phyloP scores from a whole-genome alignment of 1,140 invertebrate genomes.

The Platyscapa corneri region DNA sequence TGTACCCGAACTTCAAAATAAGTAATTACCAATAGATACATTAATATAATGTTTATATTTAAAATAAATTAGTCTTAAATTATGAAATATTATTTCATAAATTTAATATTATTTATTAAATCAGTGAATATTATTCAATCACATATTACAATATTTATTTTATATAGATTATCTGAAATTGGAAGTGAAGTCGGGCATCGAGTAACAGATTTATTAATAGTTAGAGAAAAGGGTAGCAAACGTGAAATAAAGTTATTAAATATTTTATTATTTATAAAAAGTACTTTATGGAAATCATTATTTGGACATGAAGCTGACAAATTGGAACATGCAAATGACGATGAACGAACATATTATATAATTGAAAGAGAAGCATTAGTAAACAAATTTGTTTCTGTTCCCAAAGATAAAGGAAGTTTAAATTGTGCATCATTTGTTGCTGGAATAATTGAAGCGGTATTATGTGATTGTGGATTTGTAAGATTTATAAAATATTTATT shows the following conservation, averaged over 20 bases:
- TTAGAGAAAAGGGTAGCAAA: constrained; percentile 94
- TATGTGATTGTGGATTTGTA: constrained; percentile 97
- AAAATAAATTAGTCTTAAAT: not conserved
- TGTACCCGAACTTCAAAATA: constrained; percentile 94
- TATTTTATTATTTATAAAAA: constrained; percentile 96
- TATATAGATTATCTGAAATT: constrained; percentile 88
- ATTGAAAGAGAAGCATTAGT: constrained; percentile 99
- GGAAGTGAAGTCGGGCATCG: constrained; percentile 96
- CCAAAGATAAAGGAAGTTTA: constrained; percentile 96
- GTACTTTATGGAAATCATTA: constrained; percentile 97
- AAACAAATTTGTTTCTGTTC: constrained; percentile 98
- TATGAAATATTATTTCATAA: constrained; percentile 14
- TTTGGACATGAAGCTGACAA: constrained; percentile 99
- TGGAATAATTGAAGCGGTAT: constrained; percentile 96
- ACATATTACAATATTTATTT: constrained; percentile 28
- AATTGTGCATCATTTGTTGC: constrained; percentile 99
- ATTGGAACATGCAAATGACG: constrained; percentile 98
- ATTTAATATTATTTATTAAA: too few species aligned
- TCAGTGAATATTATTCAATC: too few species aligned
- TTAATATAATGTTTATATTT: too few species aligned
- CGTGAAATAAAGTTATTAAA: constrained; percentile 96
- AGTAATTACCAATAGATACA: constrained; percentile 75
- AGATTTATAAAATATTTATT: constrained; percentile 73
- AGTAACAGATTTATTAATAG: constrained; percentile 93
- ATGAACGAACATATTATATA: constrained; percentile 97